These are phyloP conservation scores for Corythornis vintsioides DNA, from an alignment of 2,113 vertebrate species.

Conservation along the genomic window DNA sequence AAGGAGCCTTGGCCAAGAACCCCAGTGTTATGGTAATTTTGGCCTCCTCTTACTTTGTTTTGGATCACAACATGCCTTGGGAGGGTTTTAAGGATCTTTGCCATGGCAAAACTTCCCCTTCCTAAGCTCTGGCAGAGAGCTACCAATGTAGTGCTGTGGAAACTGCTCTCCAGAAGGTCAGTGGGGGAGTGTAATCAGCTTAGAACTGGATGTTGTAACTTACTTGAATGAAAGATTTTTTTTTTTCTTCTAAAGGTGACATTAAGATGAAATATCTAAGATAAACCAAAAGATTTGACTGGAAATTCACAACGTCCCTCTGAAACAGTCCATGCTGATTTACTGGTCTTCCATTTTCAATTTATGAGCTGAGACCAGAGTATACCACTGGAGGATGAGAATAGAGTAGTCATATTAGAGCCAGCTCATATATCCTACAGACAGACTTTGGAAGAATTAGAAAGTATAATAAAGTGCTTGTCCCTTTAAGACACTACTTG, in stretches of 20 bases:
- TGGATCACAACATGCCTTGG: not conserved
- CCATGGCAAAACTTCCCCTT: not conserved
- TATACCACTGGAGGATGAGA: constrained; percentile 83
- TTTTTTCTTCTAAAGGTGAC: constrained; percentile 77
- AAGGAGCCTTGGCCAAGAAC: not conserved
- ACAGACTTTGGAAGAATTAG: constrained; percentile 86
- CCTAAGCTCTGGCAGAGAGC: not conserved
- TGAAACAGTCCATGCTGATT: constrained; percentile 82
- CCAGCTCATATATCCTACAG: constrained; percentile 85
- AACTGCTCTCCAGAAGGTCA: constrained; percentile 72
- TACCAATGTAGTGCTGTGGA: constrained; percentile 1
- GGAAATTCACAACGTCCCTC: constrained; percentile 81
- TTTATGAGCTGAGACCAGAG: constrained; percentile 86
- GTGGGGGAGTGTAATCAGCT: constrained; percentile 74
- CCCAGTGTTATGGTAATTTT: rapidly evolving
- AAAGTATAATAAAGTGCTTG: constrained; percentile 85
- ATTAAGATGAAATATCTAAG: constrained; percentile 87
- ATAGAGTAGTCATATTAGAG: constrained; percentile 86
- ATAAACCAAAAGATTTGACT: constrained; percentile 84
- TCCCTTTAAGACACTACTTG: constrained; percentile 81
- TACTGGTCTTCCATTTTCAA: constrained; percentile 84
- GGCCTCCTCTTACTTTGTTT: not conserved
- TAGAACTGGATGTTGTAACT: constrained; percentile 79
- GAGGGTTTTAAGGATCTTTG: not conserved
- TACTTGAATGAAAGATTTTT: constrained; percentile 81